These are phyloP conservation scores for Drosophila mulleri DNA, from an alignment of 2,888 invertebrate genomes.

Conservation along the genomic window DNA sequence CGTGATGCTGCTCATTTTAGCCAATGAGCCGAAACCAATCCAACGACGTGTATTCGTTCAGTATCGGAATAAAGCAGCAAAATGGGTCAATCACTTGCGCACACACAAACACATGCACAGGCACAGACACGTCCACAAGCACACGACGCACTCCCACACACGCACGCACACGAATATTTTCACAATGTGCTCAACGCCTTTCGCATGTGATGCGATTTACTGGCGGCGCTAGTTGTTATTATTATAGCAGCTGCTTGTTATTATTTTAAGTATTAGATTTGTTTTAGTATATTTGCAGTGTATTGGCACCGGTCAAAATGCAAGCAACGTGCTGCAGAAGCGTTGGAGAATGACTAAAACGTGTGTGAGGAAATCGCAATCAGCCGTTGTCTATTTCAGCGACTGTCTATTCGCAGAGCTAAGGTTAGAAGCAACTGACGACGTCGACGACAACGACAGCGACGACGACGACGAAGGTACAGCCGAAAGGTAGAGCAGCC, in stretches of 20 bases:
- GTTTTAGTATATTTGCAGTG: constrained; percentile 19
- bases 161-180: constrained; percentile 14
- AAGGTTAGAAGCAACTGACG: constrained; percentile 67
- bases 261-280: constrained; percentile 34
- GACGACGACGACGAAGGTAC: constrained; percentile 48
- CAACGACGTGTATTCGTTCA: constrained; percentile 26
- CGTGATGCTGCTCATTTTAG: constrained; percentile 77
- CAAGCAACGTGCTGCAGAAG: constrained; percentile 55
- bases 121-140: constrained; percentile 19
- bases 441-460: constrained; percentile 23
- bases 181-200: constrained; percentile 16
- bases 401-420: constrained; percentile 63
- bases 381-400: constrained; percentile 49
- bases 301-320: constrained; percentile 32
- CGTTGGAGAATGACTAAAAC: constrained; percentile 68
- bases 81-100: constrained; percentile 71
- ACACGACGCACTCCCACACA: constrained; percentile 31
- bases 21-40: constrained; percentile 26
- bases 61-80: constrained; percentile 41
- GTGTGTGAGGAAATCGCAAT: constrained; percentile 59
- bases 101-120: constrained; percentile 20
- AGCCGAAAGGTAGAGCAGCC: constrained; percentile 58
- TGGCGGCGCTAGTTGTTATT: constrained; percentile 3
- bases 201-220: constrained; percentile 55
- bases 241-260: background rate